Evolutionary conservation across 1,140 invertebrate species (phyloP).

Genomic region (Andricus grossulariae): DNA sequence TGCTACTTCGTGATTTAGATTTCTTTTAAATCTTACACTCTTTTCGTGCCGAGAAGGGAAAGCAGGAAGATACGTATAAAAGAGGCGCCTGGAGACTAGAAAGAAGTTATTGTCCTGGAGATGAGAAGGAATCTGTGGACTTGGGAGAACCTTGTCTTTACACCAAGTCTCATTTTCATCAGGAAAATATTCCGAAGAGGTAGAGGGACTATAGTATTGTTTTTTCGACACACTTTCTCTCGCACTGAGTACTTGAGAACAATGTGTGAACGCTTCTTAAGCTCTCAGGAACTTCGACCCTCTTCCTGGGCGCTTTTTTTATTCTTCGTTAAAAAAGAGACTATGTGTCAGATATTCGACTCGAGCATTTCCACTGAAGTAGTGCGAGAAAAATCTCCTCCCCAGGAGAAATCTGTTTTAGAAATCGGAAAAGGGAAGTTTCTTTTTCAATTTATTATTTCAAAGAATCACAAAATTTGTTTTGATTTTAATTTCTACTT

Average conservation of each 20-base stretch:
- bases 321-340: conserved; percentile 9
- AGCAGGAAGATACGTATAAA: conserved; percentile 12
- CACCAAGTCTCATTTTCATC: conserved; percentile 64
- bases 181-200: conserved; percentile 42
- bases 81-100: conserved; percentile 33
- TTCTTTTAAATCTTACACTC: neutral
- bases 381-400: conserved; percentile 9
- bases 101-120: conserved; percentile 48
- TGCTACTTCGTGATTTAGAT: neutral
- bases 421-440: neutral
- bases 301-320: neutral
- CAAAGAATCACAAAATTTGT: conserved; percentile 14
- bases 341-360: neutral
- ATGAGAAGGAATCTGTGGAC: conserved; percentile 15
- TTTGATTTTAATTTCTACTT: conserved; percentile 35
- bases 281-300: conserved; percentile 11
- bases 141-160: conserved; percentile 32
- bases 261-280: conserved; percentile 53
- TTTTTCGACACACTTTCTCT: conserved; percentile 58
- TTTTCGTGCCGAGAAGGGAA: neutral
- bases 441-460: conserved; percentile 27
- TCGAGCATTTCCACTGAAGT: conserved; percentile 4
- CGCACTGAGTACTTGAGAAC: conserved; percentile 42
- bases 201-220: conserved; percentile 49
- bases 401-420: conserved; percentile 27